Conservation (phyloP, 1,140 invertebrate genomes). For the Zelostemma sp. region DNA sequence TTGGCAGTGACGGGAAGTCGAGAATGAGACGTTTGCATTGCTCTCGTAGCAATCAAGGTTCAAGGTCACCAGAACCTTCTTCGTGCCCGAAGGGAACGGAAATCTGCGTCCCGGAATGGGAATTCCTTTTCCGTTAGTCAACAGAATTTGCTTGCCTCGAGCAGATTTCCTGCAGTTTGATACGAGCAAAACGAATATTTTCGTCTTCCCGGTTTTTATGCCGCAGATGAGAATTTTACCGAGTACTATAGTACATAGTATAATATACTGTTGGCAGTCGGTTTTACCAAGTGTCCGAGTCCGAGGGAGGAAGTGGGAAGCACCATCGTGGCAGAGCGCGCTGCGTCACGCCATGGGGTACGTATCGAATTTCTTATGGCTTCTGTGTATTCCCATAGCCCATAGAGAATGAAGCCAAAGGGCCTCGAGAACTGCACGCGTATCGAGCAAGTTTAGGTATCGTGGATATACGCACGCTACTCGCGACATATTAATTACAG, state of each 20-base stretch:
- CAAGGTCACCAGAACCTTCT: no score
- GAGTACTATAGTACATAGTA: background rate
- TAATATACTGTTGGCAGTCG: slow-evolving; percentile 1
- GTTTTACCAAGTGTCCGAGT: slow-evolving; percentile 4
- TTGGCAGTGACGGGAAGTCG: no score
- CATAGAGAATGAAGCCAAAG: slow-evolving; percentile 48
- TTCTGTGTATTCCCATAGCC: slow-evolving; percentile 69
- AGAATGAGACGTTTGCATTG: no score
- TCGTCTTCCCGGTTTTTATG: background rate
- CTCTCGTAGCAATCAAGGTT: no score
- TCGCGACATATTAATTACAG: slow-evolving; percentile 66
- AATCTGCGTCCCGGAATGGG: no score
- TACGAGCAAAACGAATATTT: no score
- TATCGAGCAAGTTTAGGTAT: slow-evolving; percentile 48
- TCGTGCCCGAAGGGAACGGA: no score
- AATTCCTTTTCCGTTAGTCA: no score
- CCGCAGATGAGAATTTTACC: background rate
- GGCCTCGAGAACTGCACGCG: slow-evolving; percentile 42
- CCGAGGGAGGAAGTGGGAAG: slow-evolving; percentile 69
- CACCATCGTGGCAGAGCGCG: slow-evolving; percentile 61
- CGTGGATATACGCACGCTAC: slow-evolving; percentile 37
- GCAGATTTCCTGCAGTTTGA: no score
- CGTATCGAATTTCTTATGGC: slow-evolving; percentile 70
- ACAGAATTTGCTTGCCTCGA: no score
- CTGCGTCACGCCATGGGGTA: slow-evolving; percentile 61